phyloP scores from a whole-genome alignment of 2,113 vertebrate species.

The Strix uralensis region DNA sequence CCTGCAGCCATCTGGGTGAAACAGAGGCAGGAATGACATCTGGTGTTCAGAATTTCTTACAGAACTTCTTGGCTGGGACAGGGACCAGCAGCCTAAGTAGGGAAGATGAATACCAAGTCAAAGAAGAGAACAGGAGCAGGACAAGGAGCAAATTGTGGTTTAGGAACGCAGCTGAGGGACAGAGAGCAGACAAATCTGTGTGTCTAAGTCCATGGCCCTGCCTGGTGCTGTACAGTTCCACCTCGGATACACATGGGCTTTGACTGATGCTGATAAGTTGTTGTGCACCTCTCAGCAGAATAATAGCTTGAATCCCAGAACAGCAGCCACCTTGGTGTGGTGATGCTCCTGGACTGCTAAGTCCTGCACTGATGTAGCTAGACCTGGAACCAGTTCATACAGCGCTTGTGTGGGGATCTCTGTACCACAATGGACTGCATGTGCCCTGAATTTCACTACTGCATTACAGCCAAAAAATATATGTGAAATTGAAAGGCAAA shows the following conservation, averaged over 20 bases:
- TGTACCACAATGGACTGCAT: neutral
- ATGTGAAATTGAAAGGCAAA: neutral
- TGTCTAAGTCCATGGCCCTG: neutral
- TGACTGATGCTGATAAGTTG: neutral
- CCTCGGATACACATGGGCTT: neutral
- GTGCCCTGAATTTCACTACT: neutral
- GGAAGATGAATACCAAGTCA: neutral
- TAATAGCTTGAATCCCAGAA: neutral
- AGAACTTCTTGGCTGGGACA: neutral
- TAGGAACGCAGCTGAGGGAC: neutral
- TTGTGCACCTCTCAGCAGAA: neutral
- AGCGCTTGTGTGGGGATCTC: neutral
- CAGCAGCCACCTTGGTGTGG: neutral
- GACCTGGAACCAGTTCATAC: neutral
- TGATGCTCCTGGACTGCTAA: neutral
- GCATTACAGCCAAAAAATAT: neutral
- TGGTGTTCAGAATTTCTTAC: constrained; percentile 13
- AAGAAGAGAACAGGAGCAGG: neutral
- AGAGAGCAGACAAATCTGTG: neutral
- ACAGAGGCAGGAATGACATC: constrained; percentile 30
- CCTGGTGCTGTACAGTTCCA: neutral
- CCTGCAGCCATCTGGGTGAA: neutral
- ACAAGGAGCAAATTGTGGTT: neutral
- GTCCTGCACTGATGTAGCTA: neutral
- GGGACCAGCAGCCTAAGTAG: neutral